phyloP scores from a whole-genome alignment of 2,797 vertebrate genomes.

The Sciurus carolinensis region DNA sequence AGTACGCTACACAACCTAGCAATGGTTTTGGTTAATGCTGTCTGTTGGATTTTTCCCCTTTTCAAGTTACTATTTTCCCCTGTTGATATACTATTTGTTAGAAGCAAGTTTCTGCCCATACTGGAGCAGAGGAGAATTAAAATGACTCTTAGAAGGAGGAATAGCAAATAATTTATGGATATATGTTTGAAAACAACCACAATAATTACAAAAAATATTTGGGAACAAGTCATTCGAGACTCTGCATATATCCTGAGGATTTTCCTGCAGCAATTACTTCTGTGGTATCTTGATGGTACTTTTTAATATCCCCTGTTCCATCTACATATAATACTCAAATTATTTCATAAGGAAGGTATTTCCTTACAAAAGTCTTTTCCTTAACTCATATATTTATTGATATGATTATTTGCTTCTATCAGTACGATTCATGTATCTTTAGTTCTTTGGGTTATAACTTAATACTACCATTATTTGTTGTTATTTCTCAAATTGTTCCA shows the following conservation, averaged over 20 bases:
- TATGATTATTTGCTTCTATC: slow-evolving; percentile 48
- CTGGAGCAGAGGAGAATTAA: slow-evolving; percentile 21
- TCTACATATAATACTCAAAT: slow-evolving; percentile 54
- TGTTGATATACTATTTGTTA: background rate
- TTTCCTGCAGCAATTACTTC: slow-evolving; percentile 46
- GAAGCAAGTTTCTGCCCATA: slow-evolving; percentile 62
- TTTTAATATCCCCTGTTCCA: slow-evolving; percentile 51
- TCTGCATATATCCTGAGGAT: slow-evolving; percentile 50
- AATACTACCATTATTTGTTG: background rate
- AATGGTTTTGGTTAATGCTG: slow-evolving; percentile 4
- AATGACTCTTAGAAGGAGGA: background rate
- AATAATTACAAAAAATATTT: slow-evolving; percentile 53
- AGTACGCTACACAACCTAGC: background rate
- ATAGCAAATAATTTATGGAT: slow-evolving; percentile 39
- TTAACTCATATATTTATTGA: background rate
- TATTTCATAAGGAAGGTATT: background rate
- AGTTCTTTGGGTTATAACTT: slow-evolving; percentile 26
- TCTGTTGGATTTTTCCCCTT: slow-evolving; percentile 4
- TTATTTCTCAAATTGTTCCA: background rate
- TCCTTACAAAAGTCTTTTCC: no score
- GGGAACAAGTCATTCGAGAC: slow-evolving; percentile 56
- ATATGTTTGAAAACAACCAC: slow-evolving; percentile 48
- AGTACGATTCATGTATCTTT: slow-evolving; percentile 31
- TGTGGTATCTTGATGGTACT: background rate
- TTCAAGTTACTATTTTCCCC: slow-evolving; percentile 22